Evolutionary conservation across 2,888 invertebrate species (phyloP), one percentile per base, ranked within the genome.

Genomic region (Drosophila parthenogenetica): DNA sequence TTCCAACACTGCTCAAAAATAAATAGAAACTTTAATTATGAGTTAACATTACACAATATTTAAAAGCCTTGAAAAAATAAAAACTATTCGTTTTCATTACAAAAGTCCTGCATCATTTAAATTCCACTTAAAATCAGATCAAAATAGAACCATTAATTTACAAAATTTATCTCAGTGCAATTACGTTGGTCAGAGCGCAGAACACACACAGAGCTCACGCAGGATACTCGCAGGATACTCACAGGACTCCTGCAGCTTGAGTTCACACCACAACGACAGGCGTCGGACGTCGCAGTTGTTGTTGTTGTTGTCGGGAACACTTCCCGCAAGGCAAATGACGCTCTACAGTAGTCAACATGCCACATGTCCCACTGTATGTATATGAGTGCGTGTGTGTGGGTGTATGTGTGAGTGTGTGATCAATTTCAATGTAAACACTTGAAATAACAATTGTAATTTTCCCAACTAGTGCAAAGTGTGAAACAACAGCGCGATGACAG

Each of bases 361-460:
- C 60, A 40, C 46, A 46, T 59, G 42, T 58, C 19, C 37, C 16
- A 43, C 39, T 49, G 14, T 53, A 14, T 17, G 58, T 22, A 22
- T 22, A 22, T 22, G 22, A 22, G 22, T 39, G 42, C 54, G 22
- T 61, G 40, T 50, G 2, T 45, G 42, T 39, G 55, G 53, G 45
- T 49, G 46, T 32, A 54, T 53, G 58, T 59, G 51, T 53, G 59
- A 49, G 68, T 61, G 59, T 68, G 53, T 57, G 68, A 77, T 80
- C 72, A 68, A 77, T 77, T 87, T 73, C 74, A 73, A 69, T 79
- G 74, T 67, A 84, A 83, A 61, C 81, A 84, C 84, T 83, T 84
- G 65, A 81, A 69, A 74, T 63, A 70, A 77, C 85, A 75, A 79
- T 84, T 85, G 85, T 85, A 79, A 73, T 87, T 87, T 81, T 79